Conservation (phyloP, 2,888 invertebrate genomes). For the Euclidia mi region DNA sequence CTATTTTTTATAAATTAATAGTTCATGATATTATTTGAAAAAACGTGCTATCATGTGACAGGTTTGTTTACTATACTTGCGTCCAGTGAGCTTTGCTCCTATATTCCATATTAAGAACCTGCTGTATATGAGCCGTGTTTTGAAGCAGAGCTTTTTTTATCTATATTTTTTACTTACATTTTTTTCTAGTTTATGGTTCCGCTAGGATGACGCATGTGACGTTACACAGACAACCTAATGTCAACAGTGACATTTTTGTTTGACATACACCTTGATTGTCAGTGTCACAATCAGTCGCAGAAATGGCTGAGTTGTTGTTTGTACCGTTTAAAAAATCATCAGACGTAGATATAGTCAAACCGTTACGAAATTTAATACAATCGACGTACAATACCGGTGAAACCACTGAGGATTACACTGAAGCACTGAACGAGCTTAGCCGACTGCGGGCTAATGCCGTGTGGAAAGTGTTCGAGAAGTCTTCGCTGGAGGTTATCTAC, state of each 20-base stretch:
- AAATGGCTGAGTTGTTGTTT: conserved; percentile 93
- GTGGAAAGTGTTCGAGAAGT: conserved; percentile 98
- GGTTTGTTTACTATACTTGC: too few species aligned
- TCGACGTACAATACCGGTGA: conserved; percentile 95
- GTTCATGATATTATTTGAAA: too few species aligned
- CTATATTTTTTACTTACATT: neutral
- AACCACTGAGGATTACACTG: conserved; percentile 93
- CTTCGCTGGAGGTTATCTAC: conserved; percentile 97
- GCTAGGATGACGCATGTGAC: too few species aligned
- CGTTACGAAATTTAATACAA: conserved; percentile 97
- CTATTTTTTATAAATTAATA: too few species aligned
- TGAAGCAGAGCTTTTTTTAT: neutral
- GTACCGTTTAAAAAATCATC: conserved; percentile 98
- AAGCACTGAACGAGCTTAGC: conserved; percentile 94
- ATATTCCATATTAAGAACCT: too few species aligned
- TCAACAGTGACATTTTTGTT: too few species aligned
- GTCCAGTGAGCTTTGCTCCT: too few species aligned
- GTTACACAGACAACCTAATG: neutral
- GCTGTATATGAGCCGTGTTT: too few species aligned
- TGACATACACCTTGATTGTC: neutral
- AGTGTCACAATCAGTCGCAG: conserved; percentile 59
- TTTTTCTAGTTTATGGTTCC: too few species aligned
- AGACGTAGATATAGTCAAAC: conserved; percentile 98
- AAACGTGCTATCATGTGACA: too few species aligned
- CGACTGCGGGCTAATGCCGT: conserved; percentile 97